phyloP scores from a whole-genome alignment of 37 sponge, comb jelly and placozoan genomes.

The Chondrosia reniformis region DNA sequence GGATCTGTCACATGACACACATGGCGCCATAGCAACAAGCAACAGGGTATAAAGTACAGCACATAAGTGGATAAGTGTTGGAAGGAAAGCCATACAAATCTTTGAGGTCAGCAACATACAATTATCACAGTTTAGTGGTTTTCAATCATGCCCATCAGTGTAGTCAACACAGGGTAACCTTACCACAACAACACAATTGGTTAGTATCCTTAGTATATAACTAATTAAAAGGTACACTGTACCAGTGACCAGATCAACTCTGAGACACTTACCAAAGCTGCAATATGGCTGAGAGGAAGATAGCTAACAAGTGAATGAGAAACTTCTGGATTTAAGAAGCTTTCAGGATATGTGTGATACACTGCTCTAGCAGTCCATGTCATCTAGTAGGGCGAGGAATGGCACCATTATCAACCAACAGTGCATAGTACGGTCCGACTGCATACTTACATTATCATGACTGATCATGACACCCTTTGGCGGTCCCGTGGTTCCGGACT shows the following conservation, averaged over 20 bases:
- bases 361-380: neutral
- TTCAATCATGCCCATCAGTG: neutral
- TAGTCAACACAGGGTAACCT: neutral
- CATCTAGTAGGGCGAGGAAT: neutral
- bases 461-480: slow-evolving; percentile 92
- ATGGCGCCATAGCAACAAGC: neutral
- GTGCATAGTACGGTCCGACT: neutral
- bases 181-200: neutral
- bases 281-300: slow-evolving; percentile 37
- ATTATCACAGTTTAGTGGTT: too few relatives aligned
- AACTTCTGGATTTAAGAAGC: neutral
- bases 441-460: slow-evolving; percentile 83
- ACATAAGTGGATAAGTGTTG: too few relatives aligned
- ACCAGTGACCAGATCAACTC: neutral
- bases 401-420: neutral
- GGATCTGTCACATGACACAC: slow-evolving; percentile 31
- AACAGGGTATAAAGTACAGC: too few relatives aligned
- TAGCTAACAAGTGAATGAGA: slow-evolving; percentile 5
- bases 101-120: too few relatives aligned
- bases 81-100: too few relatives aligned
- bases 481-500: slow-evolving; percentile 90
- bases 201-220: neutral
- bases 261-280: slow-evolving; percentile 9
- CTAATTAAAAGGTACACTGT: neutral
- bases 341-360: slow-evolving; percentile 15